Conservation (phyloP, 2,888 invertebrate species). For the Rhingia rostrata region DNA sequence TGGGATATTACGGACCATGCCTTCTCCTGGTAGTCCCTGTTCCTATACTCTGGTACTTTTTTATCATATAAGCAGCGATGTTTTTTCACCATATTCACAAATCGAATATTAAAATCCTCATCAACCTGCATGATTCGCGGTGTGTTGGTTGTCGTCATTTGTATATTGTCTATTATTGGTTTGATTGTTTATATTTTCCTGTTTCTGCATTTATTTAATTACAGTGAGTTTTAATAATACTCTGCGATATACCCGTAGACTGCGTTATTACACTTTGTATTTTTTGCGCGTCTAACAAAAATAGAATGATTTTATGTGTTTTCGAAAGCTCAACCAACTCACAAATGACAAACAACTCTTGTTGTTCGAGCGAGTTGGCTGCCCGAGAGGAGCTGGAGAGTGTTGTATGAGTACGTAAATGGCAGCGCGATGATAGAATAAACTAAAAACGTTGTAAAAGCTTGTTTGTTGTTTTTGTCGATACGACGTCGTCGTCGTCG, state of each 20-base stretch:
- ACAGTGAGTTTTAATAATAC: constrained; percentile 41
- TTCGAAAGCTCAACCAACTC: constrained; percentile 76
- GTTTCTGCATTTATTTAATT: constrained; percentile 62
- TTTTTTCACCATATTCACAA: constrained; percentile 83
- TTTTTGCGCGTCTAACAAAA: constrained; percentile 73
- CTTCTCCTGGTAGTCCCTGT: constrained; percentile 83
- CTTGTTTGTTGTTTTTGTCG: constrained; percentile 72
- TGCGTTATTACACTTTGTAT: constrained; percentile 63
- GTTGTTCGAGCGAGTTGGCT: constrained; percentile 70
- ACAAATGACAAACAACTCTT: constrained; percentile 78
- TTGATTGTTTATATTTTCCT: constrained; percentile 43
- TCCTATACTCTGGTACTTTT: constrained; percentile 83
- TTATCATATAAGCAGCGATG: constrained; percentile 84
- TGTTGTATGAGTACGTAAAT: constrained; percentile 72
- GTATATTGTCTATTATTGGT: constrained; percentile 35
- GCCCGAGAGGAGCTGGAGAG: constrained; percentile 69
- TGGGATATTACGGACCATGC: constrained; percentile 81
- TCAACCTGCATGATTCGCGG: constrained; percentile 83
- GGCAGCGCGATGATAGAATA: constrained; percentile 52
- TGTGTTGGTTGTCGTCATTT: constrained; percentile 76
- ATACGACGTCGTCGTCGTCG: constrained; percentile 47
- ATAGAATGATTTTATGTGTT: constrained; percentile 74
- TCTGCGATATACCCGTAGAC: constrained; percentile 41
- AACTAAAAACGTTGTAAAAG: constrained; percentile 66
- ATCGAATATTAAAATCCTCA: constrained; percentile 83